Base-by-base conservation (phyloP, 2,888 invertebrate genomes). In the Mimachlamys varia region DNA sequence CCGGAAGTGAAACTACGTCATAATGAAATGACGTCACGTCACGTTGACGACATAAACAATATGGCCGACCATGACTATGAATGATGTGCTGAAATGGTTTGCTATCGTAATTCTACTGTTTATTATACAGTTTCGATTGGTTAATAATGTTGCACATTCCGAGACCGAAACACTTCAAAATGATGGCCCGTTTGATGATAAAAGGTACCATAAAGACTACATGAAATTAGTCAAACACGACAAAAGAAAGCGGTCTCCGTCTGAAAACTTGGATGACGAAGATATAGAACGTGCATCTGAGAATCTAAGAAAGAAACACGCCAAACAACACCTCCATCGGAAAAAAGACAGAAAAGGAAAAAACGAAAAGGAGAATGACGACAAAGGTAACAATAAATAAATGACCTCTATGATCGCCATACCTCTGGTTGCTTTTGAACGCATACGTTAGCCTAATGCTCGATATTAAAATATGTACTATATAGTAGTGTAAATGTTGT, bases 41-140 rank as follows among this genome's bases (percentile, higher is more conserved):
- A 76, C 76, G 27, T 76, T 76, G 76, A 76, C 76, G 76, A 76
- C 76, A 33, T 7, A 76, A 76, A 76, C 76, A 76, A 76, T 33
- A 76, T 76, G 76, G 76, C 76, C 76, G 76, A 76, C 2, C 76
- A 76, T 76, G 76, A 27, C 76, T 76, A 33, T 76, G 27, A 33
- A 33, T 33, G 76, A 19, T 33, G 10, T 33, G 33, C 33, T 76
- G 76, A 76, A 76, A 76, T 76, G 33, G 12, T 76, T 76, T 76
- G 10, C 76, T 10, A 76, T 76, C 2, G 27, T 76, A 33, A 13
- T 27, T 76, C 33, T 76, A 33, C 33, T 76, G 76, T 76, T 76
- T 76, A 22, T 76, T 76, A 33, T 27, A 76, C 76, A 76, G 7
- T 76, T 33, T 22, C 76, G 33, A 76, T 33, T 22, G 7, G 76